A percentile compares a stretch with the other conserved stretches of the same genome.
Conservation (phyloP, 1,140 invertebrate genomes). For the Ditylenchus dipsaci region DNA sequence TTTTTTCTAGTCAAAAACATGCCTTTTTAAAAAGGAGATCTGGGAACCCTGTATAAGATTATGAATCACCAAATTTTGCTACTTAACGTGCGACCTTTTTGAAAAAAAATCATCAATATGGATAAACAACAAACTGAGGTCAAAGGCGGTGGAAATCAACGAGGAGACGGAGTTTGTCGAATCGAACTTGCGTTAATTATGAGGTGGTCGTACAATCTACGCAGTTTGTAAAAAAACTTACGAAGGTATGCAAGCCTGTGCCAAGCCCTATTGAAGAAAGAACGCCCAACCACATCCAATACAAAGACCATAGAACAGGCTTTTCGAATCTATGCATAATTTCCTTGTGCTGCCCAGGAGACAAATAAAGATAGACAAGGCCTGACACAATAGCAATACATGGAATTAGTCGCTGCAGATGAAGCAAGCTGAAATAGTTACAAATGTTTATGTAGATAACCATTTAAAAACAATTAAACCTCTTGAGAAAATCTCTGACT, state of each 20-base stretch:
- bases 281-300: conserved; percentile 91
- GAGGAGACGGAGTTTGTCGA: no score
- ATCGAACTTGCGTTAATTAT: no score
- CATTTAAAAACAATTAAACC: conserved; percentile 15
- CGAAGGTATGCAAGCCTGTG: conserved; percentile 94
- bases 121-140: no score
- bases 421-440: conserved; percentile 15
- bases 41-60: no score
- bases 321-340: conserved; percentile 58
- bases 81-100: no score
- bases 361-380: conserved; percentile 31
- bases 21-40: no score
- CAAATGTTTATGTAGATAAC: not conserved
- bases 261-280: conserved; percentile 94
- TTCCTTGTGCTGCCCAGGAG: conserved; percentile 47
- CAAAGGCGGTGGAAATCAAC: no score
- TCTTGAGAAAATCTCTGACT: conserved; percentile 15
- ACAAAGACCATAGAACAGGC: conserved; percentile 71
- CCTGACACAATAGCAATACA: not conserved
- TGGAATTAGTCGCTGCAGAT: conserved; percentile 18
- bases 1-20: no score
- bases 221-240: no score
- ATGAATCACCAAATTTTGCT: no score
- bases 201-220: no score
- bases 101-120: no score